phyloP scores from a whole-genome alignment of 2,797 vertebrate genomes.

The Pseudochromis fuscus region DNA sequence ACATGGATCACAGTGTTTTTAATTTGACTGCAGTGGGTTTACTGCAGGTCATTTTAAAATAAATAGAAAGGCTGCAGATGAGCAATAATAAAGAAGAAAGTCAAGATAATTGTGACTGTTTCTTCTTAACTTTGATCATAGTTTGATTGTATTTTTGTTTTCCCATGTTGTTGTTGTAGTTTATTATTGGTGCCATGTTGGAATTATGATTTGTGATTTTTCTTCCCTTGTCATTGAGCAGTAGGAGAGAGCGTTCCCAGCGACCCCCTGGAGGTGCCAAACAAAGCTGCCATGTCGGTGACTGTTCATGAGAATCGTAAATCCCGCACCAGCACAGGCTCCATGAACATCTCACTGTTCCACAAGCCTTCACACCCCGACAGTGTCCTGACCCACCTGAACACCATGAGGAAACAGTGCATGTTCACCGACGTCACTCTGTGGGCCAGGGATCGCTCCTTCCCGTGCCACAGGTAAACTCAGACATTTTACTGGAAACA shows the following conservation, averaged over 20 bases:
- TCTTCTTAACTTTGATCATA: too few species aligned
- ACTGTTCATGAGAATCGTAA: conserved; percentile 95
- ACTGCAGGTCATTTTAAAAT: too few species aligned
- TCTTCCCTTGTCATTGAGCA: conserved; percentile 17
- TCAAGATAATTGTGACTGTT: too few species aligned
- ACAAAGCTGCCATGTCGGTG: conserved; percentile 90
- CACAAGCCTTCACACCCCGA: conserved; percentile 96
- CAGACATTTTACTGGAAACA: too few species aligned
- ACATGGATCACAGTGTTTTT: too few species aligned
- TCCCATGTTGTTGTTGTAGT: too few species aligned
- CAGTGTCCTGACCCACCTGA: conserved; percentile 92
- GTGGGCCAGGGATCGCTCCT: conserved; percentile 92
- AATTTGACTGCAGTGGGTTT: too few species aligned
- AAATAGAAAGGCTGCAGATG: too few species aligned
- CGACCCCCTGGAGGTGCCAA: conserved; percentile 64
- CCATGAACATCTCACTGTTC: conserved; percentile 94
- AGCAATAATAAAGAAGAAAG: too few species aligned
- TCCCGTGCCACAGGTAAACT: conserved; percentile 89
- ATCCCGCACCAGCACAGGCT: conserved; percentile 92
- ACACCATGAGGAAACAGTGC: conserved; percentile 91
- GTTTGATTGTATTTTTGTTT: too few species aligned
- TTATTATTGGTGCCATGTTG: too few species aligned
- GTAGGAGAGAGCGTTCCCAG: conserved; percentile 62
- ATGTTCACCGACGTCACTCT: conserved; percentile 96
- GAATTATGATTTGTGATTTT: too few species aligned